Percentiles rank a stretch among this genome's conserved stretches.
phyloP scores from a whole-genome alignment of 2,113 vertebrate genomes.

The Recurvirostra avosetta region DNA sequence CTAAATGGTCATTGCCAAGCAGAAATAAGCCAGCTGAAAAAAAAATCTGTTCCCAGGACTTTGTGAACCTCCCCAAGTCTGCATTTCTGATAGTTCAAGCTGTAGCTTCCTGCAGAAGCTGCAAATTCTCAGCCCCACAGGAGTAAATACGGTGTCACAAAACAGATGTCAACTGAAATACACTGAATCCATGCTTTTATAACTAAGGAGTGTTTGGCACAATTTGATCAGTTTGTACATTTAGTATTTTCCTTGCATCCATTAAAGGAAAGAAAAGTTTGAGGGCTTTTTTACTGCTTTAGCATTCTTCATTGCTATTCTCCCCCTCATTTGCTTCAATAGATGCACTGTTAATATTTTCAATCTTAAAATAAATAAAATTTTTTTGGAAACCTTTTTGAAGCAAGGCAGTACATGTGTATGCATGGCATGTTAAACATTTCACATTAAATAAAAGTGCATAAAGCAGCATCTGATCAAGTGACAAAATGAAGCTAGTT shows the following conservation, averaged over 20 bases:
- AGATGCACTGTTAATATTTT: neutral
- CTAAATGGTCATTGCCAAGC: neutral
- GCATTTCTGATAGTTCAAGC: neutral
- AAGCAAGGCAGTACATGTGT: neutral
- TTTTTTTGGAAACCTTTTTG: slow-evolving; percentile 1
- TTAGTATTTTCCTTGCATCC: neutral
- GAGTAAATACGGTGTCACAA: neutral
- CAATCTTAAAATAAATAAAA: neutral
- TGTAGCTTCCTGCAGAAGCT: neutral
- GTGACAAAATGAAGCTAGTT: neutral
- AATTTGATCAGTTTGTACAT: neutral
- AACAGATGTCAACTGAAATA: neutral
- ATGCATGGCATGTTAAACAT: neutral
- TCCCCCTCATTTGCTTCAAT: neutral
- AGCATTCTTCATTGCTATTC: neutral
- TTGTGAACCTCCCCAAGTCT: neutral
- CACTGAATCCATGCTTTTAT: neutral
- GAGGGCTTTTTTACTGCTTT: rapidly evolving
- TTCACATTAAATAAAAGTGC: neutral
- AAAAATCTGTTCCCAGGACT: neutral
- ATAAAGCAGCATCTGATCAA: neutral
- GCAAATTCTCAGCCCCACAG: neutral
- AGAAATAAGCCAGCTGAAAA: neutral
- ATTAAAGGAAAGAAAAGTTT: neutral
- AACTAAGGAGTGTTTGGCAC: neutral